Evolutionary conservation across 1,140 invertebrate species (phyloP).

Genomic region (Orchestia grillus): DNA sequence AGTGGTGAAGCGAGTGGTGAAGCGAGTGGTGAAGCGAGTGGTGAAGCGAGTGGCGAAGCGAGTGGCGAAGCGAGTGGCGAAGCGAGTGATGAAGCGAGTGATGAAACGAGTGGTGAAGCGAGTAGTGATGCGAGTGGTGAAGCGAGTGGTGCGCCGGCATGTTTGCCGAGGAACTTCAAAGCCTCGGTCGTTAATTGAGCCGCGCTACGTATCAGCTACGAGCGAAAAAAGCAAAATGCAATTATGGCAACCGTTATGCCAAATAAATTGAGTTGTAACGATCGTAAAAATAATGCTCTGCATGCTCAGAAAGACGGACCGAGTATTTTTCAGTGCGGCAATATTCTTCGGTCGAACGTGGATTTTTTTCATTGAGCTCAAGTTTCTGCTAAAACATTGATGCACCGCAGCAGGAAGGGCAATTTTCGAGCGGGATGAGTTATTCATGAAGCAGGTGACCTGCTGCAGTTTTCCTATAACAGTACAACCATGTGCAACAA

Average conservation of each 20-base stretch:
- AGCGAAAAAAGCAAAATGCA: conserved; percentile 29
- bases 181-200: conserved; percentile 9
- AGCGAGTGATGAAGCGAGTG: not conserved
- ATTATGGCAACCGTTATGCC: conserved; percentile 43
- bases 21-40: not conserved
- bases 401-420: not conserved
- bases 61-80: not conserved
- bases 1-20: not conserved
- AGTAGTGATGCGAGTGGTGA: not conserved
- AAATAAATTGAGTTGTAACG: conserved; percentile 49
- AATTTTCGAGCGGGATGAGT: not conserved
- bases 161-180: conserved; percentile 34
- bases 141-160: not conserved
- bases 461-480: not conserved
- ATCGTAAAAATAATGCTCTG: conserved; percentile 29
- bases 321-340: not conserved
- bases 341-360: not conserved
- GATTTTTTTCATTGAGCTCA: not conserved
- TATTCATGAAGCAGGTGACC: not conserved
- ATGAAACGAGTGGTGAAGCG: too few relatives aligned
- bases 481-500: not conserved
- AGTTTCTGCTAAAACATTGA: not conserved
- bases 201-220: conserved; percentile 37
- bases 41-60: not conserved
- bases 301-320: not conserved